These are phyloP conservation scores for Naja naja DNA, from an alignment of 2,113 vertebrate genomes.

Conservation along the genomic window DNA sequence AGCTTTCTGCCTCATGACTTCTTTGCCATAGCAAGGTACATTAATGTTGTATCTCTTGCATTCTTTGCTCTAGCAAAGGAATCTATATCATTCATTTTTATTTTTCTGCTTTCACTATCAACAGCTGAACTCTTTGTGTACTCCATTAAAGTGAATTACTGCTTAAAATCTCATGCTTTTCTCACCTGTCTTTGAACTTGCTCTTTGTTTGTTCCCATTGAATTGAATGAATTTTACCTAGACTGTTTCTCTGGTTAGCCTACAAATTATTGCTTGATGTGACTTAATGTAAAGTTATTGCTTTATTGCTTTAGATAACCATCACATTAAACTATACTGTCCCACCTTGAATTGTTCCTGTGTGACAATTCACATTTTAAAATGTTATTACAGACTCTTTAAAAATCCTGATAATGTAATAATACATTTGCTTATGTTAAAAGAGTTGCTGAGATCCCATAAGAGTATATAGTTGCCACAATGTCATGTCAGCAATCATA, in stretches of 20 bases:
- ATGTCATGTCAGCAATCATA: conserved; percentile 11
- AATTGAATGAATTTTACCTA: background rate
- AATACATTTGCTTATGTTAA: conserved; percentile 9
- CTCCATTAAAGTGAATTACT: background rate
- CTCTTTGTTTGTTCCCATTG: background rate
- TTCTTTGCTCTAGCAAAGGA: background rate
- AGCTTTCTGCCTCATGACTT: background rate
- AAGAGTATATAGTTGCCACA: background rate
- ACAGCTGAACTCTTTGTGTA: background rate
- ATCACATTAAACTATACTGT: background rate
- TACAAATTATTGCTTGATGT: background rate
- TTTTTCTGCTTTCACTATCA: background rate
- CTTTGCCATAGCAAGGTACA: background rate
- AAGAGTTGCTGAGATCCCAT: background rate
- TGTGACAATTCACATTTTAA: background rate
- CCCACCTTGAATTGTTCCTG: background rate
- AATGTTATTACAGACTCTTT: background rate
- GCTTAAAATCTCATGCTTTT: background rate
- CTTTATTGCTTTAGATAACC: background rate
- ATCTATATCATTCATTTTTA: background rate
- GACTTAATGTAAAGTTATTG: background rate
- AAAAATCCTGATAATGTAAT: background rate
- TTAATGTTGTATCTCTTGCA: background rate
- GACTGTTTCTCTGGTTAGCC: background rate
- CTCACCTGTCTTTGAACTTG: background rate